phyloP scores from a whole-genome alignment of 2,797 vertebrate species.

The Holocentrus rufus region DNA sequence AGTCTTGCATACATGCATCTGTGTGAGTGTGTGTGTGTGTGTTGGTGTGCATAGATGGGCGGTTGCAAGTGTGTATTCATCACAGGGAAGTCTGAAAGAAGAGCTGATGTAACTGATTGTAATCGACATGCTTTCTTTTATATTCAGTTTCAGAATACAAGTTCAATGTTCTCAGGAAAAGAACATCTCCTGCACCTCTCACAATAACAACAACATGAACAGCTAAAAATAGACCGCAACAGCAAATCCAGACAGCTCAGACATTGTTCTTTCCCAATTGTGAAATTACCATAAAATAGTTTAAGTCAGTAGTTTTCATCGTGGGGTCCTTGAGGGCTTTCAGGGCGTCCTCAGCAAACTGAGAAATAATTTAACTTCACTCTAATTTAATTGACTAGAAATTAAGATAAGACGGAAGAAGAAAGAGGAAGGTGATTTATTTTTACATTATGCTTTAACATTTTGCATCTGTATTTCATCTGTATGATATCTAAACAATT shows the following conservation, averaged over 20 bases:
- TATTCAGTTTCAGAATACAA: conserved; percentile 34
- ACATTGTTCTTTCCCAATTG: too few relatives aligned
- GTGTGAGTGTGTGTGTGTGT: neutral
- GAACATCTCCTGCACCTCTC: conserved; percentile 12
- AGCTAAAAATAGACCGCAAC: neutral
- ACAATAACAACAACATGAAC: conserved; percentile 9
- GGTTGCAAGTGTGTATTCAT: neutral
- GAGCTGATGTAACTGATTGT: conserved; percentile 73
- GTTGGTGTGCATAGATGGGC: conserved; percentile 8
- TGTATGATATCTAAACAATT: too few relatives aligned
- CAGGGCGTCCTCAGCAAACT: too few relatives aligned
- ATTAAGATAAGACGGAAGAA: too few relatives aligned
- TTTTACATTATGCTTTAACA: too few relatives aligned
- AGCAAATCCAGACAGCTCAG: too few relatives aligned
- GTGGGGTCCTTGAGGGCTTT: too few relatives aligned
- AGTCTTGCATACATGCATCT: neutral
- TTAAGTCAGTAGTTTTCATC: neutral
- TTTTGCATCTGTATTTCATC: too few relatives aligned
- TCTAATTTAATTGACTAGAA: too few relatives aligned
- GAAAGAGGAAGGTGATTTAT: too few relatives aligned
- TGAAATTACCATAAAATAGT: neutral
- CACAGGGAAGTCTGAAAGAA: conserved; percentile 33
- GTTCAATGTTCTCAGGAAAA: conserved; percentile 46
- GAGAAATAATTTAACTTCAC: too few relatives aligned
- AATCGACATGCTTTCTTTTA: conserved; percentile 47